Evolutionary conservation across 2,797 vertebrate genomes (phyloP), one percentile per base, ranked within the genome.

Genomic region (Enteromius fasciolatus): DNA sequence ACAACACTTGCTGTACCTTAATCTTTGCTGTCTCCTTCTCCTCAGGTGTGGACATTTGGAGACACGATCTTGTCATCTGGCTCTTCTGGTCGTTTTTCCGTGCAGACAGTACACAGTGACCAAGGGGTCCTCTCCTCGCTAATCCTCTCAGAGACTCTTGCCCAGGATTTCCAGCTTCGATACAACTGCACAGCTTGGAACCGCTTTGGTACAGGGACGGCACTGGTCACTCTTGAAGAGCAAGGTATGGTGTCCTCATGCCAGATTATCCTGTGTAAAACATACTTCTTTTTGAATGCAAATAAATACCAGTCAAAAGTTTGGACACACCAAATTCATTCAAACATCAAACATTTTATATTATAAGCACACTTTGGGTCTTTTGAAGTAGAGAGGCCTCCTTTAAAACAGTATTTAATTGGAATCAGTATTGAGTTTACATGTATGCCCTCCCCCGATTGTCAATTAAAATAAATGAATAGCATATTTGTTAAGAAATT

Each of bases 1-100:
- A 23, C 9, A 52, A 48, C 25, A 18, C 59, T 57, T n/a, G 1
- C 39, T 33, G n/a, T 63, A 44, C 31, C 46, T 70, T 31, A 57
- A 2, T 15, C 14, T 64, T 79, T 39, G 54, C 64, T 7, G 9
- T 69, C 1, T 67, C 36, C 28, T 78, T 41, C 15, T 80, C 52
- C 18, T 54, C 88, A 98, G 97, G 94, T 96, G 66, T 98, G 97
- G 97, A 94, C 95, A 17, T 98, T 97, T 86, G 96, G 95, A 6
- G 96, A 97, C 67, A 90, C 90, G 86, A 94, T 87, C 41, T 91
- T 98, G 80, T 95, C 94, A 1, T 92, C 94, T 0, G 97, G 97
- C 0, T 91, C 96, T 0, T 93, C 88, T 1, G 96, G 96, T 2
- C 95, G 96, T 23, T 97, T 96, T 90, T 95, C 96, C 0, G 96